Evolutionary conservation across 2,888 invertebrate genomes (phyloP), one percentile per base, ranked within the genome.

Genomic region (Drosophila mettleri): DNA sequence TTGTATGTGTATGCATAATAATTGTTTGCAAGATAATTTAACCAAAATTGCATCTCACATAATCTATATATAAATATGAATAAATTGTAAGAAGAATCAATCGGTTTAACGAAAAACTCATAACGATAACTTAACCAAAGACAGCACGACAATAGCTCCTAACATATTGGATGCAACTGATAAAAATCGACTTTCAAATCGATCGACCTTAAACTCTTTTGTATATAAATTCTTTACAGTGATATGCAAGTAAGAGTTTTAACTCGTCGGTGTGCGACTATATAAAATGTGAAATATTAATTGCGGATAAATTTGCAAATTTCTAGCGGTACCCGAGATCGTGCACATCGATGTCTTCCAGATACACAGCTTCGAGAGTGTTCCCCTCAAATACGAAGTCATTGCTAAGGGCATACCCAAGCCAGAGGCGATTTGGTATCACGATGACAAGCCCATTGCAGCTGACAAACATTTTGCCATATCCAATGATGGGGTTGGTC

Each of bases 371-470:
- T 96, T 94, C 91, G 97, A 97, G 92, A 97, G 98, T 12, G 94
- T 98, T 55, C 95, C 95, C 10, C 94, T 96, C 46, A 94, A 94
- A 71, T 98, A 96, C 92, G 95, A 96, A 69, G 95, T 97, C 0
- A 94, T 95, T 74, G 96, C 96, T 0, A 94, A 94, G 43, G 97
- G 96, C 18, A 93, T 94, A 67, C 98, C 98, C 9, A 94, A 95
- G 73, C 97, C 97, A 0, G 94, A 94, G 43, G 95, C 95, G 3
- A 94, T 94, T 86, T 97, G 97, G 97, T 95, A 94, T 27, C 95
- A 96, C 84, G 94, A 97, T 88, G 96, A 95, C 41, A 94, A 95
- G 80, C 95, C 95, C 70, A 93, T 97, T 29, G 94, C 95, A 73
- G 92, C 94, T 0, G 94, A 95, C 69, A 94, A 94, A 45, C 93